Evolutionary conservation across 2,113 vertebrate genomes (phyloP), one percentile per base, ranked within the genome.

Genomic region (Epinephelus moara): DNA sequence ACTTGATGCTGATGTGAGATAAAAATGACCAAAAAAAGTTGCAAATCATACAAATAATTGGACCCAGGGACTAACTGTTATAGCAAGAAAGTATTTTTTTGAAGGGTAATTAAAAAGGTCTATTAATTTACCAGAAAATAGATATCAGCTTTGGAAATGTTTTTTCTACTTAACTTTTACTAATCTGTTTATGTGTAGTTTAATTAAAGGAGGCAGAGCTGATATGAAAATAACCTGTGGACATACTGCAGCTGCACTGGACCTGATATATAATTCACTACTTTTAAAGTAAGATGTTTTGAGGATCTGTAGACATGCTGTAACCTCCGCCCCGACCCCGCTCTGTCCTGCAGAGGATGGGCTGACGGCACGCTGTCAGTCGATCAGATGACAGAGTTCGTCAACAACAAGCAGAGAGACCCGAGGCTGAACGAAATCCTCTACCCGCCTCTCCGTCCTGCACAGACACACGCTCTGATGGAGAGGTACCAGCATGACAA

Each of bases 371-470:
- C 95, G 75, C 91, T 99, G 89, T 97, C 95, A 0, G 95, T 98
- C 27, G 97, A 99, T 75, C 96, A 98, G 94, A 97, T 99, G 98
- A 99, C 97, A 67, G 98, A 99, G 68, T 99, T 99, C 71, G 96
- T 99, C 93, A 99, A 99, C 88, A 94, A 95, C 45, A 99, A 96
- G 84, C 98, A 99, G 77, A 94, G 98, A 74, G 98, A 99, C 91
- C 98, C 98, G 1, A 91, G 98, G 9, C 95, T 99, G 67, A 99
- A 99, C 71, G 98, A 99, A 91, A 99, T 99, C 82, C 96, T 99
- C 49, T 99, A 99, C 85, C 98, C 98, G 2, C 98, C 98, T 0
- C 95, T 99, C 62, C 97, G 98, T 66, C 96, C 97, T 4, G 96
- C 96, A 3, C 98, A 99, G 94, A 97, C 98, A 2, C 96, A 96